Conservation (phyloP, 2,888 invertebrate species). For the Orchestes rusci region DNA sequence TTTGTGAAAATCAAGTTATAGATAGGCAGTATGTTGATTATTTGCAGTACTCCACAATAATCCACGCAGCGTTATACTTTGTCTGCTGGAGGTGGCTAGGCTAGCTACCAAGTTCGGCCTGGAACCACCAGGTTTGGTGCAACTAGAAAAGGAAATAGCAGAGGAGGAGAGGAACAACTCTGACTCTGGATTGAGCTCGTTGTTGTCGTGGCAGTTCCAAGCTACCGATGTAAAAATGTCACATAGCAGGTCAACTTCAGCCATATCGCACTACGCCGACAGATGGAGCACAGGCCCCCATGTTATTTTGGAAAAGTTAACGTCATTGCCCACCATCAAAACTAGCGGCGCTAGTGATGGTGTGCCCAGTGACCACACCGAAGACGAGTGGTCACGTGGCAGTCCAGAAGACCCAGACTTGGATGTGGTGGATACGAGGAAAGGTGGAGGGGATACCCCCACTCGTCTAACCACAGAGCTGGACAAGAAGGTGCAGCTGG, state of each 20-base stretch:
- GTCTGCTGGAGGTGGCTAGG: slow-evolving; percentile 77
- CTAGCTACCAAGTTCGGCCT: slow-evolving; percentile 69
- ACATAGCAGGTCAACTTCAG: slow-evolving; percentile 46
- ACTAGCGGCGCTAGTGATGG: slow-evolving; percentile 50
- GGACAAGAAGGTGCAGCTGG: slow-evolving; percentile 64
- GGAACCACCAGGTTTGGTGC: slow-evolving; percentile 76
- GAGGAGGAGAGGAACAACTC: slow-evolving; percentile 63
- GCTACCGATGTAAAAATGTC: slow-evolving; percentile 49
- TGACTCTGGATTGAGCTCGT: slow-evolving; percentile 56
- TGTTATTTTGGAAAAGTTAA: no score
- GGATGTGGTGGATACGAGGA: slow-evolving; percentile 41
- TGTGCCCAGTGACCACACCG: slow-evolving; percentile 55
- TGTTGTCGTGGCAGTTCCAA: slow-evolving; percentile 64
- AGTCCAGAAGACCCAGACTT: slow-evolving; percentile 61
- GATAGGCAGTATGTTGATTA: no score
- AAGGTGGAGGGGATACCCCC: slow-evolving; percentile 27
- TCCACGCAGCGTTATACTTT: slow-evolving; percentile 76
- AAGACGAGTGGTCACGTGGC: slow-evolving; percentile 66
- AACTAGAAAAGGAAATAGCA: slow-evolving; percentile 81
- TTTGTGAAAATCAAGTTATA: slow-evolving; percentile 39
- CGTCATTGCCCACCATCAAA: slow-evolving; percentile 33
- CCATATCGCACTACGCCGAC: slow-evolving; percentile 37
- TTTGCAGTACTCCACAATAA: slow-evolving; percentile 73
- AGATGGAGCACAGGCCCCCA: slow-evolving; percentile 37
- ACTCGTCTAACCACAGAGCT: slow-evolving; percentile 53